Evolutionary conservation across 2,888 invertebrate species (phyloP), one percentile per base, ranked within the genome.

Genomic region (Congeria kusceri): DNA sequence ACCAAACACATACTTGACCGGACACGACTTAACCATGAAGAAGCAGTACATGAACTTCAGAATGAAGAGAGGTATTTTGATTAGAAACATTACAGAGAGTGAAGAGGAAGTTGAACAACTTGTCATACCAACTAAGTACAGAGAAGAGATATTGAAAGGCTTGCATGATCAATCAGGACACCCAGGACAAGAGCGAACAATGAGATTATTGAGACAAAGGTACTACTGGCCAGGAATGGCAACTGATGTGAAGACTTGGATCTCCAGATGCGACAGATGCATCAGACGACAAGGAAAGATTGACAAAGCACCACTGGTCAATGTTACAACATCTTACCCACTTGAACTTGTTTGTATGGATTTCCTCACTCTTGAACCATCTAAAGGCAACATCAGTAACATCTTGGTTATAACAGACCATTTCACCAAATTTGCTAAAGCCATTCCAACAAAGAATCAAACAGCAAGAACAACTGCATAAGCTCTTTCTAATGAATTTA

Each of bases 391-490:
- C 3, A 9, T 29, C 18, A 18, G 13, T 13, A 44, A 49, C 18
- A 23, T 66, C 5, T 20, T 66, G 2, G 56, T 66, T 3, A 56
- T 66, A 3, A 66, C 53, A n/a, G 56, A 53, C 23, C 56, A n/a
- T 53, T n/a, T 23, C 23, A 53, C 23, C 53, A 3, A 7, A 5
- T 53, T 53, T 7, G n/a, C 58, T 7, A 4, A 25, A 7, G 58
- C 58, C 3, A 15, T 15, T 13, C 58, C 58, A 25, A 58, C 58
- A 13, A 58, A n/a, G n/a, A 62, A 62, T n/a, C 29, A 62, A 32
- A 29, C 62, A 39, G 62, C 32, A 5, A 62, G 32, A 39, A 62
- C 62, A 29, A 32, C 62, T 32, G 62, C 62, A 32, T 28, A 62
- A 39, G 13, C 4, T 20, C 25, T 44, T 4, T 64, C 7, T 4